Conservation (phyloP, 2,888 invertebrate genomes). For the Rotaria socialis region DNA sequence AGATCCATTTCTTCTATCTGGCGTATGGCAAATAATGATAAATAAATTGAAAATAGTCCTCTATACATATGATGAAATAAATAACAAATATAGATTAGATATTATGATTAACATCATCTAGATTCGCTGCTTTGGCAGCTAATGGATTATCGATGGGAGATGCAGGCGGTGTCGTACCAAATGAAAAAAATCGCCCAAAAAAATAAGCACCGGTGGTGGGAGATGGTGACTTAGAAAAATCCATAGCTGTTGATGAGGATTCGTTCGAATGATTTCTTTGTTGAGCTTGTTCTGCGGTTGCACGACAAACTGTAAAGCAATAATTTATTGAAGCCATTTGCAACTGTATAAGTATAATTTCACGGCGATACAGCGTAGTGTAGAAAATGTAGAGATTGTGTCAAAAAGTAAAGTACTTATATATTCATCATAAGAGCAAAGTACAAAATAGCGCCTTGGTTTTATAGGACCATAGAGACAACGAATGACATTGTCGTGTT, state of each 20-base stretch:
- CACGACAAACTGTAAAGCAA: constrained; percentile 13
- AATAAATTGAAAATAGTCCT: too few relatives aligned
- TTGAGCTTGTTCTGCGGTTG: neutral
- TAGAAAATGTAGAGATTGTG: neutral
- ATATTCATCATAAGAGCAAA: neutral
- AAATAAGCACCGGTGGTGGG: neutral
- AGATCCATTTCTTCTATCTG: neutral
- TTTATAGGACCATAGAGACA: neutral
- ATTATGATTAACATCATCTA: neutral
- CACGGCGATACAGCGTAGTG: neutral
- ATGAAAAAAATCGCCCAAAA: constrained; percentile 4
- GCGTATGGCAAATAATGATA: neutral
- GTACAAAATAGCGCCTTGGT: neutral
- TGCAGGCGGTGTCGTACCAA: neutral
- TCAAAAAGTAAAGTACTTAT: neutral
- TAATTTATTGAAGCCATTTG: constrained; percentile 8
- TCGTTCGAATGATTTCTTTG: neutral
- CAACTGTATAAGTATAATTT: neutral
- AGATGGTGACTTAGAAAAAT: neutral
- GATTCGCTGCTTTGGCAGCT: neutral
- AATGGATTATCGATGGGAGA: neutral
- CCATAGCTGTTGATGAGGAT: neutral
- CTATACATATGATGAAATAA: too few relatives aligned
- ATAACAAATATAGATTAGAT: too few relatives aligned
- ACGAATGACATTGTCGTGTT: neutral